Evolutionary conservation across 1,140 invertebrate species (phyloP).

Genomic region (Pseudomyrmex flavicornis): DNA sequence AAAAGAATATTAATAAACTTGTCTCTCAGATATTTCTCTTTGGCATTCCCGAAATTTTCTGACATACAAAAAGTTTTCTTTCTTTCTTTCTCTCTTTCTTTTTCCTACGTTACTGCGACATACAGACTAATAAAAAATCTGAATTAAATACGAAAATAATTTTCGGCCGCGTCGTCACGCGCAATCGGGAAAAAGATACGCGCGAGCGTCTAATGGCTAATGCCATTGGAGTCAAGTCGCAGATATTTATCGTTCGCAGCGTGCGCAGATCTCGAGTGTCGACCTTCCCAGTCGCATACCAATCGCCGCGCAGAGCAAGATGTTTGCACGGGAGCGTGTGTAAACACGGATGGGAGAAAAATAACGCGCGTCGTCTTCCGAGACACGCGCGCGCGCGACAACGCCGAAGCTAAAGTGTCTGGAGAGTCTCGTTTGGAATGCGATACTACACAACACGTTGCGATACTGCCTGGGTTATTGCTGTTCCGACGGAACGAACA

Average conservation of each 20-base stretch:
- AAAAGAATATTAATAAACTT: too few species aligned
- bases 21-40: too few species aligned
- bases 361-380: constrained; percentile 52
- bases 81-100: background rate
- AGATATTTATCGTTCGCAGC: constrained; percentile 57
- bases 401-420: constrained; percentile 52
- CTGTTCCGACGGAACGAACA: background rate
- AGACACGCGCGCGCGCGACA: constrained; percentile 64
- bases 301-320: constrained; percentile 51
- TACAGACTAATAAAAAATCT: too few species aligned
- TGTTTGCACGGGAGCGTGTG: constrained; percentile 53
- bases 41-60: too few species aligned
- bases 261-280: constrained; percentile 57
- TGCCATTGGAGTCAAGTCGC: constrained; percentile 2
- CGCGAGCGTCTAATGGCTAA: constrained; percentile 22
- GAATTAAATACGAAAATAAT: background rate
- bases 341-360: constrained; percentile 62
- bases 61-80: too few species aligned
- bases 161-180: background rate
- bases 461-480: background rate
- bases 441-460: constrained; percentile 46
- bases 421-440: constrained; percentile 63
- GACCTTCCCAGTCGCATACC: constrained; percentile 66
- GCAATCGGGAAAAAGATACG: constrained; percentile 9
- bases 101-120: too few species aligned